Percentiles rank a stretch among this genome's conserved stretches.
phyloP scores from a whole-genome alignment of 2,797 vertebrate species.

The Diplodus puntazzo region DNA sequence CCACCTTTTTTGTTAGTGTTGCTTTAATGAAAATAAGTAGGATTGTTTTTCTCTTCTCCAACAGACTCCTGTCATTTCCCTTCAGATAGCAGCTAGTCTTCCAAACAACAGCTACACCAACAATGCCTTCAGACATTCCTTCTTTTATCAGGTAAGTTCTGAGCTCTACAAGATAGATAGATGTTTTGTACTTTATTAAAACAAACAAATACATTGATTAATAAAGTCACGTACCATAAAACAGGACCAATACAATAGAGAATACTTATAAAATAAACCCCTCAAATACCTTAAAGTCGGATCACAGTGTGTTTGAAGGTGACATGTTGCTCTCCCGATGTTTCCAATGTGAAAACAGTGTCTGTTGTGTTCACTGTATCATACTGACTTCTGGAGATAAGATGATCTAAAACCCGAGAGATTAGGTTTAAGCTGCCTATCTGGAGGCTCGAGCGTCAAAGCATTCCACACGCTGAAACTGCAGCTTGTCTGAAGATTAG shows the following conservation, averaged over 20 bases:
- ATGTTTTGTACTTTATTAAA: too few species aligned
- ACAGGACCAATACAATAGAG: background rate
- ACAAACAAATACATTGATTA: background rate
- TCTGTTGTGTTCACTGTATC: background rate
- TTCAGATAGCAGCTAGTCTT: conserved; percentile 87
- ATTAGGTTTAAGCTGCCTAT: background rate
- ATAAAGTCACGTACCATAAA: background rate
- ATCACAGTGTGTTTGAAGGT: too few species aligned
- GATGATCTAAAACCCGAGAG: background rate
- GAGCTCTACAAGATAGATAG: too few species aligned
- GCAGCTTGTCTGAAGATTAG: conserved; percentile 5
- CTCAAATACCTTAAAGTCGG: background rate
- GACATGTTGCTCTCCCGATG: too few species aligned
- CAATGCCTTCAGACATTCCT: conserved; percentile 89
- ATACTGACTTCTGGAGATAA: background rate
- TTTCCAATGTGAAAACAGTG: background rate
- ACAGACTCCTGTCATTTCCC: conserved; percentile 86
- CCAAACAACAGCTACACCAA: conserved; percentile 81
- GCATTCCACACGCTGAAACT: background rate
- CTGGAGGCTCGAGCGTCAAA: conserved; percentile 4
- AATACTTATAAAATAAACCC: background rate
- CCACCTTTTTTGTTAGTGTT: background rate
- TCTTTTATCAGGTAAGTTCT: conserved; percentile 90
- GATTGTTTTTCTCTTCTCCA: conserved; percentile 18
- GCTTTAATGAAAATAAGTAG: background rate